Conservation (phyloP, 1,140 invertebrate species). For the Physella acuta region DNA sequence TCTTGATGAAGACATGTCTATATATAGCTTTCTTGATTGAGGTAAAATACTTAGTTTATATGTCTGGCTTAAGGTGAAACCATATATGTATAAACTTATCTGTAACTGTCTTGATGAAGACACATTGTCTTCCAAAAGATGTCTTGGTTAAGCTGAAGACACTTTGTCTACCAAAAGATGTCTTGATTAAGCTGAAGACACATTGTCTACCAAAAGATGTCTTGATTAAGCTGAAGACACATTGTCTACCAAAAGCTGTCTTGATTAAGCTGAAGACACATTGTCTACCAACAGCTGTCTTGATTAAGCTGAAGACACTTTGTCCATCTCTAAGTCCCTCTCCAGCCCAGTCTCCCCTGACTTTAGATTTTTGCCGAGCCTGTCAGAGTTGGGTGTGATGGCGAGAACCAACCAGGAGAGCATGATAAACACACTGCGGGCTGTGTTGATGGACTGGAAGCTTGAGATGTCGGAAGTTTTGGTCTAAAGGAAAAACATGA, state of each 20-base stretch:
- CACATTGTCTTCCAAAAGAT: too few species aligned
- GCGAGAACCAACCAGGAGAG: conserved; percentile 43
- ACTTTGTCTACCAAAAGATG: conserved; percentile 19
- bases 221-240: conserved; percentile 27
- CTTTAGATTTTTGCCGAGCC: conserved; percentile 39
- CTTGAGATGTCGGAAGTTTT: conserved; percentile 28
- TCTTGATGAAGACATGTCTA: neutral
- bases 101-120: neutral
- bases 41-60: too few species aligned
- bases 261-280: conserved; percentile 27
- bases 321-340: conserved; percentile 30
- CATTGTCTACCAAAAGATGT: conserved; percentile 11
- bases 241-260: conserved; percentile 9
- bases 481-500: neutral
- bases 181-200: conserved; percentile 27
- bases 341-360: conserved; percentile 38
- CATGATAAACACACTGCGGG: conserved; percentile 35
- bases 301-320: conserved; percentile 27
- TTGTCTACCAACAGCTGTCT: conserved; percentile 10
- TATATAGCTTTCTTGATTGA: too few species aligned
- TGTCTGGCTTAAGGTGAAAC: too few species aligned
- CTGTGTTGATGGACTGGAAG: conserved; percentile 39
- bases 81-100: neutral
- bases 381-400: conserved; percentile 36
- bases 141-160: conserved; percentile 26